Conservation (phyloP, 2,888 invertebrate species). For the Folsomia candida region DNA sequence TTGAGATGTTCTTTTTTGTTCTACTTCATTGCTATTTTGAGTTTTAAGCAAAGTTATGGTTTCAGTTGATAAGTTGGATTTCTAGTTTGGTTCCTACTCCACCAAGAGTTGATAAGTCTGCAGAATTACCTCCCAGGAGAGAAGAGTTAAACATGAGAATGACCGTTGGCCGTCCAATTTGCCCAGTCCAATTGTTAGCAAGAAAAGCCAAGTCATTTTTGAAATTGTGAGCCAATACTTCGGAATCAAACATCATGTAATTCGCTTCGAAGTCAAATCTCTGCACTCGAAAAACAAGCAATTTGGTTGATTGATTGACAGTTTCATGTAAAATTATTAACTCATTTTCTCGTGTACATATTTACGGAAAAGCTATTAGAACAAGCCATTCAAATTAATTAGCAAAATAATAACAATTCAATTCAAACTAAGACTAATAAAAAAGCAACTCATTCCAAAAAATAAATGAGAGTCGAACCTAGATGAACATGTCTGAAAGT, state of each 20-base stretch:
- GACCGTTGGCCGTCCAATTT: slow-evolving; percentile 54
- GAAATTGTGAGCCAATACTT: slow-evolving; percentile 54
- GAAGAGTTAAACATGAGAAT: slow-evolving; percentile 45
- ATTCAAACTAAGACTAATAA: not conserved
- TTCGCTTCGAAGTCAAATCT: slow-evolving; percentile 55
- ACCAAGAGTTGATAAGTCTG: too few species aligned
- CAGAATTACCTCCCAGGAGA: slow-evolving; percentile 46
- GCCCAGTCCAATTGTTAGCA: slow-evolving; percentile 54
- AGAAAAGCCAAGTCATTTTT: slow-evolving; percentile 55
- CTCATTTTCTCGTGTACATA: too few species aligned
- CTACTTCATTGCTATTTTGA: too few species aligned
- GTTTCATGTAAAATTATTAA: too few species aligned
- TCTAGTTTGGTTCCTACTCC: too few species aligned
- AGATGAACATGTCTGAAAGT: slow-evolving; percentile 81
- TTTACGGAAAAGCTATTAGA: too few species aligned
- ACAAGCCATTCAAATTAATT: not conserved
- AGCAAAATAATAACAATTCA: too few species aligned
- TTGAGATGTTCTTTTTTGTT: too few species aligned
- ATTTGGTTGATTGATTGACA: not conserved
- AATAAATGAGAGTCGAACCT: slow-evolving; percentile 58
- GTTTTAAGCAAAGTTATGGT: too few species aligned
- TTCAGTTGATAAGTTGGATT: too few species aligned
- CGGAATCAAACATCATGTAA: slow-evolving; percentile 55
- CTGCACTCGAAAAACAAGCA: slow-evolving; percentile 48
- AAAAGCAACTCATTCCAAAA: not conserved